Base-by-base conservation (phyloP, 2,888 invertebrate genomes). In the Cosmorhoe ocellata region DNA sequence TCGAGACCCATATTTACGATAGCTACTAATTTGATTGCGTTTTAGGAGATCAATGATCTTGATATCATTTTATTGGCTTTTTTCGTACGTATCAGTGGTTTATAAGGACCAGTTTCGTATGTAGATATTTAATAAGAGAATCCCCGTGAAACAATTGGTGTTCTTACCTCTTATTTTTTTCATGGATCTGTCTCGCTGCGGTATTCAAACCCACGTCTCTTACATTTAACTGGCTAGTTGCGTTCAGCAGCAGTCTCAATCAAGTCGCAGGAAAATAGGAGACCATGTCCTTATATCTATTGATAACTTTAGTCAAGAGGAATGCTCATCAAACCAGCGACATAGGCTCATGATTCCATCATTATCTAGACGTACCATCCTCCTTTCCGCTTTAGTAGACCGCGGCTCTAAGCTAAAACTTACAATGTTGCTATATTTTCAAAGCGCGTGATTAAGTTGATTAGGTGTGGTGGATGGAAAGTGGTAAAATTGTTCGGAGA, bases 1-100 rank as follows among this genome's bases (percentile, higher is more conserved):
- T 64, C 57, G 59, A 52, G 53, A 61, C 56, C 58, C 59, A 56
- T 59, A 59, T 54, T 33, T 40, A 37, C 41, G 30, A 42, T 44
- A 43, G 34, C 27, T 12, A 45, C 61, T 63, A 61, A 61, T 63
- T 49, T 26, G 41, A 41, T 43, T 4, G 32, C 40, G 22, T 31
- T 42, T 42, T 42, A n/a, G 27, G 14, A 27, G 24, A 33, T 40
- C 18, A 24, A 31, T 24, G 18, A 33, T 33, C 26, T 32, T 6
- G n/a, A 34, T 10, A 10, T 11, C 26, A 7, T 22, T 22, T 10
- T 18, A 2, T 34, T n/a, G n/a, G n/a, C 7, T 37, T 37, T 26
- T 26, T 1, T 3, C 9, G 10, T 1, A 22, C n/a, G 2, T 28
- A n/a, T 28, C 18, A 18, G 3, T n/a, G n/a, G n/a, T n/a, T n/a